phyloP scores from a whole-genome alignment of 2,797 vertebrate genomes.

The Sebastes matsubarae region DNA sequence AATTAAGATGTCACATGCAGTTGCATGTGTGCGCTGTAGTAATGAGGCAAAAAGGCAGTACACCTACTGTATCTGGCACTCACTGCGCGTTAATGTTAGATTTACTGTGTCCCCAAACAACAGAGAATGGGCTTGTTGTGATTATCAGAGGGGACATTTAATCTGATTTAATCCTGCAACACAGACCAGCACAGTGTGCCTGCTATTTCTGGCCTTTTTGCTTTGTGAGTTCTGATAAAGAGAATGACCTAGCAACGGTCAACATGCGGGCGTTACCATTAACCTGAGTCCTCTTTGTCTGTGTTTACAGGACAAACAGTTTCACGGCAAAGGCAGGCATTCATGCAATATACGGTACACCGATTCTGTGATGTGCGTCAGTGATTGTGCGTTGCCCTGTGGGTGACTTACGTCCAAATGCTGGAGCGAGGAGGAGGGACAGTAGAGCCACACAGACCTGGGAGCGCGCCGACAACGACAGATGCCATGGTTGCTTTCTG shows the following conservation, averaged over 20 bases:
- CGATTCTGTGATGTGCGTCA: not conserved
- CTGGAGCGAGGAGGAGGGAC: slow-evolving; percentile 63
- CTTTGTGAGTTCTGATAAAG: slow-evolving; percentile 40
- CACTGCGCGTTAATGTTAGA: slow-evolving; percentile 1
- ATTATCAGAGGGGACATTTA: slow-evolving; percentile 60
- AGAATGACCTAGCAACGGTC: slow-evolving; percentile 35
- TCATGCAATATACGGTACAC: not conserved
- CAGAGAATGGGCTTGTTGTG: slow-evolving; percentile 34
- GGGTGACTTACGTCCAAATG: slow-evolving; percentile 78
- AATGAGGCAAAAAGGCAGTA: slow-evolving; percentile 23
- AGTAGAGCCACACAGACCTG: slow-evolving; percentile 60
- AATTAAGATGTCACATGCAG: slow-evolving; percentile 49
- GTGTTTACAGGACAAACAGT: slow-evolving; percentile 40
- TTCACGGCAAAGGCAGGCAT: not conserved
- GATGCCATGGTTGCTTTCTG: slow-evolving; percentile 61
- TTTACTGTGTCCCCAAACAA: slow-evolving; percentile 27
- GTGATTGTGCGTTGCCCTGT: not conserved
- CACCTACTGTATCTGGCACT: slow-evolving; percentile 10
- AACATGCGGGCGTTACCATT: not conserved
- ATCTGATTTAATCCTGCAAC: slow-evolving; percentile 66
- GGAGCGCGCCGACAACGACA: slow-evolving; percentile 4
- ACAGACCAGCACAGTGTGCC: slow-evolving; percentile 31
- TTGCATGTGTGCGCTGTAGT: slow-evolving; percentile 28
- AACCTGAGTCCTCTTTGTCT: slow-evolving; percentile 6
- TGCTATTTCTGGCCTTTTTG: slow-evolving; percentile 52